phyloP scores from a whole-genome alignment of 2,888 invertebrate genomes.

The Gastrophysa polygoni region DNA sequence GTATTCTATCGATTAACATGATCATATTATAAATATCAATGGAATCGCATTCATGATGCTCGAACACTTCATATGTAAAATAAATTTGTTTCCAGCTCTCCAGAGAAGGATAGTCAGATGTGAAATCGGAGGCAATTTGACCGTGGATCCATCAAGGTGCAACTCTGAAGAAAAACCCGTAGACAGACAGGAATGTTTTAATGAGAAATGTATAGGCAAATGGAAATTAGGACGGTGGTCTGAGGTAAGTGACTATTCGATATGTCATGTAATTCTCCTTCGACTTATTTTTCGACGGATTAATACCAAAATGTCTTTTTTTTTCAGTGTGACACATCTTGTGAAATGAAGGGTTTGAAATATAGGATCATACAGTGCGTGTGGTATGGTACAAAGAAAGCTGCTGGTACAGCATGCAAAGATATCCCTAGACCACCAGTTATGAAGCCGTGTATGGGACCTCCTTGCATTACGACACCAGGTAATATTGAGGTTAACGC shows the following conservation, averaged over 20 bases:
- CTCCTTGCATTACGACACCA: constrained; percentile 63
- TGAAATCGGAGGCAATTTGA: constrained; percentile 56
- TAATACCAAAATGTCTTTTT: background rate
- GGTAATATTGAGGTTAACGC: background rate
- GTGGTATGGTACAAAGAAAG: constrained; percentile 83
- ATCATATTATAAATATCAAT: no score
- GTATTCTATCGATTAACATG: no score
- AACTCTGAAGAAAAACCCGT: constrained; percentile 75
- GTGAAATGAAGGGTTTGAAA: constrained; percentile 83
- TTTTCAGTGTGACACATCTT: constrained; percentile 81
- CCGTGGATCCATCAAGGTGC: constrained; percentile 64
- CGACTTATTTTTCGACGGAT: no score
- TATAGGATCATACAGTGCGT: constrained; percentile 91
- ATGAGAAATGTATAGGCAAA: constrained; percentile 82
- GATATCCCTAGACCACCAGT: constrained; percentile 77
- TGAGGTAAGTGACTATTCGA: constrained; percentile 65
- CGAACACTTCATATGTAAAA: no score
- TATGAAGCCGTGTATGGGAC: constrained; percentile 76
- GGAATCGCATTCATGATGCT: no score
- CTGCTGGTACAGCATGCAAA: constrained; percentile 87
- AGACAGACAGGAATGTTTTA: constrained; percentile 79
- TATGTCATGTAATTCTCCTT: no score
- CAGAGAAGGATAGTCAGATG: constrained; percentile 74
- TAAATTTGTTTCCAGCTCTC: constrained; percentile 67
- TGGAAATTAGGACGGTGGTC: constrained; percentile 96